Conservation (phyloP, 2,888 invertebrate species). For the Nysson spinosus region DNA sequence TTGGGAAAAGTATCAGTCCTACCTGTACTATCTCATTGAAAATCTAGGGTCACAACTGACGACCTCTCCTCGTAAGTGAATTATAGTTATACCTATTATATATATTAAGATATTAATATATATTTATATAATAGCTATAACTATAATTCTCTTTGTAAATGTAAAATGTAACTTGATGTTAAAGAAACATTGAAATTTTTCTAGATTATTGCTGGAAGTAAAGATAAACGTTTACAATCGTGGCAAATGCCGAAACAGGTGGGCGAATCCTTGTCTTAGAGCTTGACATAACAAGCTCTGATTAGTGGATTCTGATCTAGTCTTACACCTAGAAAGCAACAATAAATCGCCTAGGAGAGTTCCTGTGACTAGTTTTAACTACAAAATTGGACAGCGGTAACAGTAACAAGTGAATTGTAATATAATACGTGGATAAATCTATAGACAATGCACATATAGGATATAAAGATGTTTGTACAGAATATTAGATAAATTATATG, state of each 20-base stretch:
- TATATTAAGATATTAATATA: too few relatives aligned
- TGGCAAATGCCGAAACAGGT: constrained; percentile 81
- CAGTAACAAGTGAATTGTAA: constrained; percentile 35
- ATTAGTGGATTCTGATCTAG: constrained; percentile 38
- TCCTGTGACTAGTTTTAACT: constrained; percentile 6
- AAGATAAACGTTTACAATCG: constrained; percentile 83
- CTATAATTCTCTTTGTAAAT: too few relatives aligned
- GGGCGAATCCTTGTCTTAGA: constrained; percentile 61
- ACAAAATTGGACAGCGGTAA: constrained; percentile 39
- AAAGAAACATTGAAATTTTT: too few relatives aligned
- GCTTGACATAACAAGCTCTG: constrained; percentile 29
- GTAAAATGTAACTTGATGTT: too few relatives aligned
- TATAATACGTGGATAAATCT: constrained; percentile 58
- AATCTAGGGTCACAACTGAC: too few relatives aligned
- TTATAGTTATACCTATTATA: too few relatives aligned
- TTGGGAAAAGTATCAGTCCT: too few relatives aligned
- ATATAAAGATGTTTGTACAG: constrained; percentile 53
- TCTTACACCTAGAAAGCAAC: constrained; percentile 22
- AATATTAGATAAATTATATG: constrained; percentile 35
- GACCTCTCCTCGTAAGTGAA: too few relatives aligned
- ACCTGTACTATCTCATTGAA: too few relatives aligned
- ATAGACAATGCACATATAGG: constrained; percentile 48
- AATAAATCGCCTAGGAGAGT: constrained; percentile 12
- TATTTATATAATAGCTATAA: too few relatives aligned
- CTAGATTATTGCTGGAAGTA: constrained; percentile 84